Percentiles rank a stretch among this genome's conserved stretches.
Conservation (phyloP, 2,113 vertebrate species). For the Mobula hypostoma region DNA sequence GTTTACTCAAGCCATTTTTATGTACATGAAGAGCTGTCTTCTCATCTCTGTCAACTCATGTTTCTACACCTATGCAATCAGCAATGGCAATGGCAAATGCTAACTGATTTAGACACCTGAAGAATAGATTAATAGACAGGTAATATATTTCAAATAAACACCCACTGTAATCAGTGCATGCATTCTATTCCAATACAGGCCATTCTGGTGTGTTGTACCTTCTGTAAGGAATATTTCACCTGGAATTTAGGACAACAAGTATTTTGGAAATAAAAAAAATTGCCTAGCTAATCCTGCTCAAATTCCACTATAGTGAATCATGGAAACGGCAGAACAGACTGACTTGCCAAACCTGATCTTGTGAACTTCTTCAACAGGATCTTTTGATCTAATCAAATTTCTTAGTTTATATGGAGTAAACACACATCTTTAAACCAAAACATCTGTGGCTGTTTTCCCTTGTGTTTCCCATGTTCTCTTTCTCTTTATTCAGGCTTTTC, state of each 20-base stretch:
- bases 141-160: not conserved
- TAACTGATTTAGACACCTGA: not conserved
- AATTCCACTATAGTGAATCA: not conserved
- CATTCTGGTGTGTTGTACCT: not conserved
- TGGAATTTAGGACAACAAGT: not conserved
- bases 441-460: not conserved
- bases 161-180: not conserved
- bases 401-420: not conserved
- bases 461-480: not conserved
- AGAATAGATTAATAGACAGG: not conserved
- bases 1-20: not conserved
- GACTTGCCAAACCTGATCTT: not conserved
- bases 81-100: not conserved
- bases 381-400: not conserved
- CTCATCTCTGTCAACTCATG: not conserved
- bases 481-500: not conserved
- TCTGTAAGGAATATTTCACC: not conserved
- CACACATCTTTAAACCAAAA: not conserved
- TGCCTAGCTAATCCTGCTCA: constrained; percentile 1
- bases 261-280: not conserved
- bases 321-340: not conserved
- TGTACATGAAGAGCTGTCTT: not conserved
- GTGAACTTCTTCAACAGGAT: not conserved
- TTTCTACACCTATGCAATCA: not conserved
- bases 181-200: not conserved